Base-by-base conservation (phyloP, 2,888 invertebrate species). In the Callyntrura sp. region DNA sequence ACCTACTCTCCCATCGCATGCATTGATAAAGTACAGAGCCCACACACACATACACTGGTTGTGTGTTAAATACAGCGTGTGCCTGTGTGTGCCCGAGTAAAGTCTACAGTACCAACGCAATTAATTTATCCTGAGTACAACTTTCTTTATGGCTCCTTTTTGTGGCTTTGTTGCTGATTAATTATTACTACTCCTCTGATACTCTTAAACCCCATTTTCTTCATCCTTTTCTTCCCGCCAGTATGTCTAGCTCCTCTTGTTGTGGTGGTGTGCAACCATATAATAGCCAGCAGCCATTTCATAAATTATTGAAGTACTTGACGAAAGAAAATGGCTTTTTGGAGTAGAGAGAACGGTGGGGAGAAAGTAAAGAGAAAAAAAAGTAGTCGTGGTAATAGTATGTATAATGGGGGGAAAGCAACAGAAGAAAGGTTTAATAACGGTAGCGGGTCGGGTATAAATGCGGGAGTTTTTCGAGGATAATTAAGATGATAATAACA, bases 231-330 rank as follows among this genome's bases (percentile, higher is more conserved):
- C 43, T 70, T 23, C 23, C 51, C 51, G 12, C 51, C 12, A n/a
- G 14, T 68, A 14, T 9, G 25, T 45, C 45, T 48, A 8, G 14
- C 35, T n/a, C n/a, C n/a, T 73, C 73, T 14, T 73, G 73, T 81
- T 73, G 73, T 73, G 73, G 73, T 73, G 73, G 70, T 73, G 70
- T 48, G 48, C 48, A 57, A 73, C 82, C 83, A 73, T 73, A 73
- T 88, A 88, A 88, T 88, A 57, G 81, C 82, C 83, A 60, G 11
- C 68, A 88, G 83, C 88, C 82, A 88, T 88, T 88, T 88, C 88
- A 88, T 88, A 88, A 88, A 88, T 88, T 88, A 88, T 88, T 88
- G 82, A 88, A 82, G 62, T 62, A 76, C 88, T 83, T 83, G 88
- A 88, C 88, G 88, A 82, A 88, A 82, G 83, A 62, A 85, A 82